Conservation (phyloP, 2,797 vertebrate genomes). For the Coracias cyanogaster region DNA sequence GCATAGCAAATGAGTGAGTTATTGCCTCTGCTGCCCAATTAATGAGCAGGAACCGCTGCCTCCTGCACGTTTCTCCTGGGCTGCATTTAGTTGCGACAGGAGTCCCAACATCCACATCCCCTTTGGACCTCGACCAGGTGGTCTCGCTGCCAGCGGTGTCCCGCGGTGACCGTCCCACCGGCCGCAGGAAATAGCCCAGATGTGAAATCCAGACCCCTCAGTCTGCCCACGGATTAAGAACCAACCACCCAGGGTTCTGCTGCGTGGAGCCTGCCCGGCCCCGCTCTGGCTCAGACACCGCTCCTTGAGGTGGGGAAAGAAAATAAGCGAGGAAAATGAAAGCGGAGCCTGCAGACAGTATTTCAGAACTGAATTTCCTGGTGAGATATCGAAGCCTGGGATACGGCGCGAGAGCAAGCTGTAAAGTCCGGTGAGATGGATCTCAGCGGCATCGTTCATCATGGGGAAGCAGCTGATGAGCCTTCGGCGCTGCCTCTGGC, state of each 20-base stretch:
- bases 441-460: conserved; percentile 5
- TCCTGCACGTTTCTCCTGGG: accelerated
- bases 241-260: accelerated
- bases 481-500: background rate
- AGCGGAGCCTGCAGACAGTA: accelerated
- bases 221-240: background rate
- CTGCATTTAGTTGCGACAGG: background rate
- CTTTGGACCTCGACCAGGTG: accelerated
- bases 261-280: background rate
- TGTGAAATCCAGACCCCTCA: background rate
- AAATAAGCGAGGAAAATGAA: background rate
- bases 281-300: accelerated
- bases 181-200: accelerated
- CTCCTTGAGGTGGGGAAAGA: background rate
- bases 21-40: background rate
- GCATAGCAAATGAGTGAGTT: accelerated
- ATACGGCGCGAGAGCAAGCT: background rate
- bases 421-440: background rate
- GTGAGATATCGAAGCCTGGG: background rate
- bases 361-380: background rate
- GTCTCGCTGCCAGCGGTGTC: background rate
- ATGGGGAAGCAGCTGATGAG: background rate
- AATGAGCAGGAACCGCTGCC: background rate
- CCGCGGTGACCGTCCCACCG: accelerated
- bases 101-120: background rate